Evolutionary conservation across 2,797 vertebrate species (phyloP).

Genomic region (Propithecus perrieri): DNA sequence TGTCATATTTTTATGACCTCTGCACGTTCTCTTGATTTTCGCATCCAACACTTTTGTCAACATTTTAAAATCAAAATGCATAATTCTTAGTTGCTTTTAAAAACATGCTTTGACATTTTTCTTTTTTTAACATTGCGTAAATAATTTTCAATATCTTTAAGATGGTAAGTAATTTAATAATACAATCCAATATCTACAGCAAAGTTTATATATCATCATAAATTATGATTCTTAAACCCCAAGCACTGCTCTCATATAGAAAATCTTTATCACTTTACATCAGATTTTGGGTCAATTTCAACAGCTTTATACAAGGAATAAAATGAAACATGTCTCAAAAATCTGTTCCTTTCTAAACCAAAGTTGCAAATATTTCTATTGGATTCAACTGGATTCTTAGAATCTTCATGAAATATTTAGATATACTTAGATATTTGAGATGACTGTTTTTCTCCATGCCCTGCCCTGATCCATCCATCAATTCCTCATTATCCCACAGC

Average conservation of each 20-base stretch:
- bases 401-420: background rate
- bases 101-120: background rate
- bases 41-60: background rate
- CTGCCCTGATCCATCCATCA: background rate
- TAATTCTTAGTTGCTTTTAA: background rate
- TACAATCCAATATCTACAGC: background rate
- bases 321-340: background rate
- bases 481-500: background rate
- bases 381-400: background rate
- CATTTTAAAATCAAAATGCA: constrained; percentile 3
- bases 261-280: background rate
- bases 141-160: background rate
- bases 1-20: background rate
- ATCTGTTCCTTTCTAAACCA: background rate
- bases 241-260: background rate
- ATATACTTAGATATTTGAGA: background rate
- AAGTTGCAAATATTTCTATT: background rate
- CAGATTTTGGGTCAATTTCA: background rate
- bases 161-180: background rate
- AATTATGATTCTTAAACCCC: background rate
- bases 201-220: background rate
- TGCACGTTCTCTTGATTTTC: background rate
- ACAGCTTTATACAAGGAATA: background rate
- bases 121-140: background rate
- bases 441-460: background rate